Conservation (phyloP, 2,113 vertebrate genomes). For the Nicator chloris region DNA sequence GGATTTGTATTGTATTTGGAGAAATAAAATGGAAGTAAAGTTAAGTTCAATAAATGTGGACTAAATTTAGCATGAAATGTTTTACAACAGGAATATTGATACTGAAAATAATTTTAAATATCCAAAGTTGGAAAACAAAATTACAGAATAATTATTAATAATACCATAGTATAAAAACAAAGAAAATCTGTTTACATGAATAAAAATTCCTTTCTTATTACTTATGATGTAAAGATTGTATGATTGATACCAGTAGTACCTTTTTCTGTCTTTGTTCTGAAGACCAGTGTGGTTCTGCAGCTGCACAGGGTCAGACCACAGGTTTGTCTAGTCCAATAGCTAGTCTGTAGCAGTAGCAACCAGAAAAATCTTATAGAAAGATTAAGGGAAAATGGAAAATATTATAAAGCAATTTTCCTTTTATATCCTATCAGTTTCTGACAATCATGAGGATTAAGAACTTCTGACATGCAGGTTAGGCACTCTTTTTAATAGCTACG, state of each 20-base stretch:
- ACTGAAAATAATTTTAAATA: neutral
- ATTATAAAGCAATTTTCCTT: conserved; percentile 52
- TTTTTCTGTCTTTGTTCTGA: neutral
- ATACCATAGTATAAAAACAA: neutral
- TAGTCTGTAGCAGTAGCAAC: neutral
- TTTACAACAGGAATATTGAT: neutral
- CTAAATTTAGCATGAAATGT: neutral
- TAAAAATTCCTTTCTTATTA: neutral
- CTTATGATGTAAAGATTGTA: neutral
- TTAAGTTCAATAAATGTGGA: neutral
- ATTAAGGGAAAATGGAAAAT: conserved; percentile 50
- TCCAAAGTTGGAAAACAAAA: neutral
- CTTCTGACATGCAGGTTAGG: conserved; percentile 24
- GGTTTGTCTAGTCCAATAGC: neutral
- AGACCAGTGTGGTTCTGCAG: neutral
- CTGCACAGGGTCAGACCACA: neutral
- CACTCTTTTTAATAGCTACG: conserved; percentile 29
- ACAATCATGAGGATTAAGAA: conserved; percentile 41
- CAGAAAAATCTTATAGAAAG: conserved; percentile 43
- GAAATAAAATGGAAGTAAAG: neutral
- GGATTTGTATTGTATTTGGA: neutral
- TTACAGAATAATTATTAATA: neutral
- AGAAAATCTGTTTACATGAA: neutral
- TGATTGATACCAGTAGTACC: neutral
- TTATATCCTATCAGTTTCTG: conserved; percentile 43